Evolutionary conservation across 2,797 vertebrate genomes (phyloP), one percentile per base, ranked within the genome.

Genomic region (Halcyon leucocephala): DNA sequence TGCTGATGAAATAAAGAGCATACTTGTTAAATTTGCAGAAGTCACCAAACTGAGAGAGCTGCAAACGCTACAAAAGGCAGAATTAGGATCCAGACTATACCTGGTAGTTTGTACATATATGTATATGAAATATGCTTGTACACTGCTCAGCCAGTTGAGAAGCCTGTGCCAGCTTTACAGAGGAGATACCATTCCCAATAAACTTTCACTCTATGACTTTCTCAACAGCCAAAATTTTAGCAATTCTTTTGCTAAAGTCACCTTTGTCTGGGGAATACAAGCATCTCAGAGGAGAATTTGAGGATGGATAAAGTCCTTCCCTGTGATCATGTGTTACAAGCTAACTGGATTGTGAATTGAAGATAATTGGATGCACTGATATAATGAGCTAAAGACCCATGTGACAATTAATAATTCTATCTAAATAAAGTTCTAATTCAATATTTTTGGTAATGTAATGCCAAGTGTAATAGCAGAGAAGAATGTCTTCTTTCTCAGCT

Each of bases 321-420:
- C 58, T 88, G 39, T 41, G 51, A 69, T 73, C 69, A 26, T 69
- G 74, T 72, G 41, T 73, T 78, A 46, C 22, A 85, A 91, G 46
- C 29, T 81, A 88, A 37, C 61, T 88, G 60, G 76, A 44, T 78
- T 90, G 84, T 88, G 91, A 84, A 77, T 77, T 81, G 70, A 73
- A 85, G 76, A 49, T 88, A 88, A 93, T 79, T 91, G 84, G 81
- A 89, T 95, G 62, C 77, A 70, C 91, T 70, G 81, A 86, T 51
- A 82, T 42, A 93, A 89, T 89, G 72, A 86, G 66, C 26, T 82
- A 28, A 70, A 82, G 81, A 70, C 26, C 51, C 57, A 33, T 79
- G 26, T 86, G 72, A 70, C 62, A 79, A 82, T 93, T 95, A 82
- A 78, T 82, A 93, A 82, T 91, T 78, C 67, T 79, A 70, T 70